Evolutionary conservation across 2,797 vertebrate species (phyloP).

Genomic region (Pteronotus mesoamericanus): DNA sequence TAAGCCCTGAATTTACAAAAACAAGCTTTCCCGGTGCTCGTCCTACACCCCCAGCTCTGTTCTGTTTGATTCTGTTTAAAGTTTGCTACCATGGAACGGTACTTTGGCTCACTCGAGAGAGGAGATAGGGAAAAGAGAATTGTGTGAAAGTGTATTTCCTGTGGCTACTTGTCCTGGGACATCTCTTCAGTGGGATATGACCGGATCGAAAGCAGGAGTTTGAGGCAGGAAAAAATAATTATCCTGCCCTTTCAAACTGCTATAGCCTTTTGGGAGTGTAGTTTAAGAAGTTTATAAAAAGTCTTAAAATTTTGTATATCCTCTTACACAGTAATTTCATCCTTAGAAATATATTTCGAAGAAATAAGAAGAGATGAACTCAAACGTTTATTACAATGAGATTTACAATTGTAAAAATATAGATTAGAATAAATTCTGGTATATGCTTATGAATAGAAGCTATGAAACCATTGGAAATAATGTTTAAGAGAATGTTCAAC

Average conservation of each 20-base stretch:
- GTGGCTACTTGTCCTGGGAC: background rate
- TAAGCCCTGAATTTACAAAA: background rate
- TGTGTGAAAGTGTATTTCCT: background rate
- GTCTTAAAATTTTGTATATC: background rate
- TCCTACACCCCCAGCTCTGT: background rate
- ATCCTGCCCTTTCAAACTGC: background rate
- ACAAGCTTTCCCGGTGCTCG: background rate
- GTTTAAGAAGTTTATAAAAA: slow-evolving; percentile 35
- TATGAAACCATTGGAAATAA: background rate
- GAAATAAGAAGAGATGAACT: background rate
- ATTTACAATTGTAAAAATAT: background rate
- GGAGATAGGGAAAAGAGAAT: background rate
- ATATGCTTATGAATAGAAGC: background rate
- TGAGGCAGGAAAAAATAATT: background rate
- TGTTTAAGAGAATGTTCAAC: background rate
- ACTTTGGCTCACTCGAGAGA: background rate
- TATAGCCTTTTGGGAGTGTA: background rate
- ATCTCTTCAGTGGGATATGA: background rate
- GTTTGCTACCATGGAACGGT: background rate
- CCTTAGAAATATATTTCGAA: background rate
- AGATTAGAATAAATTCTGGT: background rate
- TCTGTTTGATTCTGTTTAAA: background rate
- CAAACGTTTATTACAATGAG: background rate
- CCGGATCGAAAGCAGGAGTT: background rate
- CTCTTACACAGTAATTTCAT: slow-evolving; percentile 10